phyloP scores from a whole-genome alignment of 30 jellyfish, hydroid and myxozoan genomes.

The Haliclystus octoradiatus region DNA sequence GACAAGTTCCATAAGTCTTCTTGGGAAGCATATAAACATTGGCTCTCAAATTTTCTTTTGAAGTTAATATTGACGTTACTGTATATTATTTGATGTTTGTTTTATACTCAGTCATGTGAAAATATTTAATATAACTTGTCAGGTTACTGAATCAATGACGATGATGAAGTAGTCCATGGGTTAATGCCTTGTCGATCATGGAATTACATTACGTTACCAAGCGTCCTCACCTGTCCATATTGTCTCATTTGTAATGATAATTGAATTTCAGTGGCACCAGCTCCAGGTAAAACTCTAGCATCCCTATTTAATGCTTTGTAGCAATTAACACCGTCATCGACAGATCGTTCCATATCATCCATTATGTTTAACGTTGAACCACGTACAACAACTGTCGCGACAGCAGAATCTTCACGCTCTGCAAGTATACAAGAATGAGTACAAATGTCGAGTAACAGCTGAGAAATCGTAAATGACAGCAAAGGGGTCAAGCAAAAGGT shows the following conservation, averaged over 20 bases:
- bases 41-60: no score
- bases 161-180: no score
- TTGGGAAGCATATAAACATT: no score
- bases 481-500: no score
- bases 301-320: conserved; percentile 93
- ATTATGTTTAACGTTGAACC: conserved; percentile 87
- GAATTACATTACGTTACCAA: not conserved
- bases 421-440: not conserved
- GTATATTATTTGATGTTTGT: no score
- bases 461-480: not conserved
- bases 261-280: conserved; percentile 96
- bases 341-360: conserved; percentile 96
- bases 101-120: no score
- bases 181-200: no score
- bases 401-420: conserved; percentile 98
- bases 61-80: no score
- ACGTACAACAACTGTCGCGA: conserved; percentile 81
- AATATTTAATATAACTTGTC: no score
- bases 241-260: conserved; percentile 55
- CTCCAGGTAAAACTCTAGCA: conserved; percentile 91
- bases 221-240: conserved; percentile 70
- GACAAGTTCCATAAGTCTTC: no score
- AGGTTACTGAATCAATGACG: no score
- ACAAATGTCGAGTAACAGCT: not conserved
- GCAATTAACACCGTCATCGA: conserved; percentile 98